A percentile compares a stretch with the other conserved stretches of the same genome.
These are phyloP conservation scores for Cabera pusaria DNA, from an alignment of 2,888 invertebrate genomes.

Conservation along the genomic window DNA sequence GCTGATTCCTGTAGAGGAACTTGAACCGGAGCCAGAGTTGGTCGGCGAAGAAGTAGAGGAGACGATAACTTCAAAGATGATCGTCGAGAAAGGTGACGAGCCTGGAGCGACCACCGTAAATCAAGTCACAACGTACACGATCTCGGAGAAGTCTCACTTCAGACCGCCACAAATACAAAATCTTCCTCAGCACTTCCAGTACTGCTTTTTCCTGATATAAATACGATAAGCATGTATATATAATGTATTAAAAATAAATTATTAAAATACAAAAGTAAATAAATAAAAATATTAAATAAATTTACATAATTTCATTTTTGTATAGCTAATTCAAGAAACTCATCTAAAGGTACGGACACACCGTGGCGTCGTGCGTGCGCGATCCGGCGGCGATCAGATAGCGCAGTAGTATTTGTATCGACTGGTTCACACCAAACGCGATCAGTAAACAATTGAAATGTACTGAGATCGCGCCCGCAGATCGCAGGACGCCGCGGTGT, in stretches of 20 bases:
- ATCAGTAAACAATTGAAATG: too few relatives aligned
- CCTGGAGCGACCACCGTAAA: conserved; percentile 67
- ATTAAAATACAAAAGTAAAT: conserved; percentile 18
- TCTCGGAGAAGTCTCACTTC: conserved; percentile 69
- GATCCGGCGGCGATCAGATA: too few relatives aligned
- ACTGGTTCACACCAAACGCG: too few relatives aligned
- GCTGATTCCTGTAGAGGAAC: conserved; percentile 45
- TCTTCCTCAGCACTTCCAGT: conserved; percentile 72
- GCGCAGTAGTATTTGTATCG: too few relatives aligned
- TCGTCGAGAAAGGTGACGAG: conserved; percentile 61
- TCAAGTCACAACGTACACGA: conserved; percentile 69
- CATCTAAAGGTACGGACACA: too few relatives aligned
- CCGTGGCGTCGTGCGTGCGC: too few relatives aligned
- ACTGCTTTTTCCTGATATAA: conserved; percentile 65
- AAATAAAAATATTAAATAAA: too few relatives aligned
- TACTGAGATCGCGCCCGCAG: too few relatives aligned
- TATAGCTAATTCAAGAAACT: too few relatives aligned
- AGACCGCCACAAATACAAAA: conserved; percentile 62
- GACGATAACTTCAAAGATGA: conserved; percentile 63
- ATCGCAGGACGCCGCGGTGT: too few relatives aligned
- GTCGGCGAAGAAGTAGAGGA: conserved; percentile 72
- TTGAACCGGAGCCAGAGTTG: conserved; percentile 60
- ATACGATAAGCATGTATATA: conserved; percentile 5
- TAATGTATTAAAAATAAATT: conserved; percentile 21
- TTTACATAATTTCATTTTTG: too few relatives aligned